Base-by-base conservation (phyloP, 2,888 invertebrate species). In the Ypsolopha sequella region DNA sequence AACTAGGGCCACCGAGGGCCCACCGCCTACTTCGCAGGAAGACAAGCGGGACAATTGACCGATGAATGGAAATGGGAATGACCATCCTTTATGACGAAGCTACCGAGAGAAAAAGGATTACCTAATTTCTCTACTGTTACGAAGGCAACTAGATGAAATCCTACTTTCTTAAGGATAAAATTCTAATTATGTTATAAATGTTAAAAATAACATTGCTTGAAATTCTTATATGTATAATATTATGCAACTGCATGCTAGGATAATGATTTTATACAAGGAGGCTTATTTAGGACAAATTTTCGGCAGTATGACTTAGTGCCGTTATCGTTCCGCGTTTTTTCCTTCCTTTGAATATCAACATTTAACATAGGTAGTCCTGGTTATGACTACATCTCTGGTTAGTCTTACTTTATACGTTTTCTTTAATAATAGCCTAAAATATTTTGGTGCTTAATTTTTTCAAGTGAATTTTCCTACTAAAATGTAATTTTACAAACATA, bases 121-220 rank as follows among this genome's bases (percentile, higher is more conserved):
- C 80, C 80, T 84, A 84, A 73, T 70, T 80, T 76, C 79, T 80
- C 82, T 86, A 82, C 76, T 63, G 73, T 77, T 82, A 85, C 80
- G 75, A 86, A 86, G 85, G 85, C 86, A 82, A 79, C 86, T 86
- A 86, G 76, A 86, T 82, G 84, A 82, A 85, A 81, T 76, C 79
- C 86, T 86, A 86, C 86, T 46, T 24, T 69, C 81, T 85, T 85
- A 86, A 68, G 72, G 79, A 84, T 86, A 84, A 82, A 84, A 82
- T 73, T 82, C 81, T 84, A 85, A 81, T 80, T 85, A 85, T 68
- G 64, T 73, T 82, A 73, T 70, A 77, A 80, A 80, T 56, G 76
- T 85, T 86, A 84, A 82, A 86, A 84, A 85, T 85, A 85, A 84
- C 81, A 86, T 86, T 85, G 86, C 86, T 86, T 85, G 63, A 65